Percentiles rank a stretch among this genome's conserved stretches.
phyloP scores from a whole-genome alignment of 2,797 vertebrate species.

The Danio aesculapii region DNA sequence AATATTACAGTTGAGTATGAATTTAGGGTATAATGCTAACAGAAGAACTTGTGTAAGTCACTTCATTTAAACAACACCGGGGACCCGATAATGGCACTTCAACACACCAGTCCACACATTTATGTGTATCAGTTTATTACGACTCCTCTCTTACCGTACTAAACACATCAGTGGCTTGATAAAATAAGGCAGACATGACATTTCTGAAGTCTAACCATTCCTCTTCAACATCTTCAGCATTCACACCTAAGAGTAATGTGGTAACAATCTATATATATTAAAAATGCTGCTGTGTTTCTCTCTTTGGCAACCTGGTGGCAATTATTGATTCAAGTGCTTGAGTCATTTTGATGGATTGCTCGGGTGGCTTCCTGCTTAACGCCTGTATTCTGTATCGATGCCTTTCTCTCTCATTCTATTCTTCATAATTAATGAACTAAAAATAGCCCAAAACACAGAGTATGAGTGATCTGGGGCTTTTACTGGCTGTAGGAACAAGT shows the following conservation, averaged over 20 bases:
- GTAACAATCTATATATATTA: conserved; percentile 41
- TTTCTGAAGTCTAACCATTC: neutral
- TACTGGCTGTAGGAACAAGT: conserved; percentile 45
- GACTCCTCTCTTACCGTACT: neutral
- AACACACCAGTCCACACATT: neutral
- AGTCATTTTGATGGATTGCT: conserved; percentile 83
- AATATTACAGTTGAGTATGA: neutral
- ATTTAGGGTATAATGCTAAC: neutral
- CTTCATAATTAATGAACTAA: conserved; percentile 79
- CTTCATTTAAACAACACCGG: neutral
- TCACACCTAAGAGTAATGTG: conserved; percentile 32
- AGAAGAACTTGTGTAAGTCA: neutral
- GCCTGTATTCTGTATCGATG: conserved; percentile 69
- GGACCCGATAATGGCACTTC: neutral
- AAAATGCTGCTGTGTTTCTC: conserved; percentile 45
- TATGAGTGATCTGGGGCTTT: conserved; percentile 68
- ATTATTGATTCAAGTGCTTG: conserved; percentile 75
- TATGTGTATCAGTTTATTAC: neutral
- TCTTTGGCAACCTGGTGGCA: conserved; percentile 69
- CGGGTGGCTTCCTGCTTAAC: conserved; percentile 63
- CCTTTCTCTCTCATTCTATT: conserved; percentile 72
- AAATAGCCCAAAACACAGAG: conserved; percentile 65
- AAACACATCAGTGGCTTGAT: neutral
- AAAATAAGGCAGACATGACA: conserved; percentile 16
- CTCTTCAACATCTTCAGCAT: conserved; percentile 5